These are phyloP conservation scores for Ichneumoninae sp. DNA, from an alignment of 2,888 invertebrate species.

Conservation along the genomic window DNA sequence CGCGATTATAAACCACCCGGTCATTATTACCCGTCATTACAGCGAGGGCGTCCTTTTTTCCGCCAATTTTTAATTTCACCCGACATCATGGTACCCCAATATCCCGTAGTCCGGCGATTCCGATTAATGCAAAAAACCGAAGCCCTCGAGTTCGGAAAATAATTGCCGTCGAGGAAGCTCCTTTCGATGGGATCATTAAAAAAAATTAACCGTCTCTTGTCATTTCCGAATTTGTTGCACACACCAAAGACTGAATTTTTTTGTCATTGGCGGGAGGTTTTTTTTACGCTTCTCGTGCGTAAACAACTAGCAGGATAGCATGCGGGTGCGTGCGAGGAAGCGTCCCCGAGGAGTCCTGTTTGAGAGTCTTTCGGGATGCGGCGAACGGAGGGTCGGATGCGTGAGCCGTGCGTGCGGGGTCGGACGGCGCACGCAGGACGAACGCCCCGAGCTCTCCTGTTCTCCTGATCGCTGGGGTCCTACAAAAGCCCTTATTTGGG, in stretches of 20 bases:
- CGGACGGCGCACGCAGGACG: constrained; percentile 65
- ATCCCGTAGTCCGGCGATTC: neutral
- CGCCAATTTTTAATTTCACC: neutral
- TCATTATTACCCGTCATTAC: neutral
- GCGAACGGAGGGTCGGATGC: constrained; percentile 54
- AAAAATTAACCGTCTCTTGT: neutral
- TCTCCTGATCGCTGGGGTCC: constrained; percentile 82
- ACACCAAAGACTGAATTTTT: neutral
- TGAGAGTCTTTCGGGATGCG: constrained; percentile 72
- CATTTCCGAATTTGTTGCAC: neutral
- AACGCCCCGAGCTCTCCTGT: constrained; percentile 72
- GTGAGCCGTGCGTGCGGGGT: constrained; percentile 68
- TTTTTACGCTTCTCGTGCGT: constrained; percentile 80
- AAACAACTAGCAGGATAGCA: constrained; percentile 83
- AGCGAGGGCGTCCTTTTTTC: neutral
- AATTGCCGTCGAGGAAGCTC: neutral
- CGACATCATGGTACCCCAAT: neutral
- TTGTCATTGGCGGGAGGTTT: constrained; percentile 59
- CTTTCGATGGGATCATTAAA: neutral
- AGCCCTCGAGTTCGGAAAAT: neutral
- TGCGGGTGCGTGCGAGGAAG: constrained; percentile 63
- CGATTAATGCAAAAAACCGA: neutral
- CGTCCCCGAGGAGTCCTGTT: constrained; percentile 70
- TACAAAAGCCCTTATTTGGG: constrained; percentile 84
- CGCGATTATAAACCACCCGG: neutral